A percentile compares a stretch with the other conserved stretches of the same genome.
Conservation (phyloP, 1,140 invertebrate genomes). For the Pseudomyrmex flavicornis region DNA sequence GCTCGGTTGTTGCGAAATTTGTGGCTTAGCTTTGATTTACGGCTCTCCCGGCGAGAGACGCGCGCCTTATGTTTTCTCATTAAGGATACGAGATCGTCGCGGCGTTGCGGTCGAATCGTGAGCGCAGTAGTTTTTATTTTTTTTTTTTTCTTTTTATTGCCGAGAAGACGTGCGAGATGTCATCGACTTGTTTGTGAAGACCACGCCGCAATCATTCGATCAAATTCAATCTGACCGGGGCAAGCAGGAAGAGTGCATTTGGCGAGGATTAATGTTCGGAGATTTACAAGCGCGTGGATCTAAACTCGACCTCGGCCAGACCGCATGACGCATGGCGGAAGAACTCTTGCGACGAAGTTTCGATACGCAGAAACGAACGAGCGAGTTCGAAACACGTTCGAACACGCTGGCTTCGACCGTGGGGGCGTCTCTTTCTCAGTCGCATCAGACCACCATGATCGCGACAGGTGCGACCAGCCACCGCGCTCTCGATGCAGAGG, state of each 20-base stretch:
- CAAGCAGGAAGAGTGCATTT: neutral
- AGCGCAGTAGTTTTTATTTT: neutral
- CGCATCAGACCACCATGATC: conserved; percentile 82
- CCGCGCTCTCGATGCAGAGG: conserved; percentile 80
- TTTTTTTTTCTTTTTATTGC: conserved; percentile 20
- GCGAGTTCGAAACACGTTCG: conserved; percentile 73
- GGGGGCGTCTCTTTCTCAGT: conserved; percentile 79
- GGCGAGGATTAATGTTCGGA: conserved; percentile 38
- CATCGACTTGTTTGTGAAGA: neutral
- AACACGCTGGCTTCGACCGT: conserved; percentile 50
- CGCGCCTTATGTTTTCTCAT: neutral
- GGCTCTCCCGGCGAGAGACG: neutral
- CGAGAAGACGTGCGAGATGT: neutral
- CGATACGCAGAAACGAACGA: conserved; percentile 61
- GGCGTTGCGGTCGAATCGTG: too few relatives aligned
- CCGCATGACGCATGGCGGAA: conserved; percentile 53
- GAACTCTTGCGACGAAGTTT: conserved; percentile 73
- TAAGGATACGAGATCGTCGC: neutral
- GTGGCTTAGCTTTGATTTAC: conserved; percentile 20
- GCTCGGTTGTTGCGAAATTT: neutral
- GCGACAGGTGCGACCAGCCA: conserved; percentile 83
- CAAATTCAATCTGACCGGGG: conserved; percentile 20
- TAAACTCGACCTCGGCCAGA: conserved; percentile 10
- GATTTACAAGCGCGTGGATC: conserved; percentile 17
- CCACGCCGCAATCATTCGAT: neutral